Conservation (phyloP, 2,113 vertebrate genomes). For the Benitochromis conjunctus region DNA sequence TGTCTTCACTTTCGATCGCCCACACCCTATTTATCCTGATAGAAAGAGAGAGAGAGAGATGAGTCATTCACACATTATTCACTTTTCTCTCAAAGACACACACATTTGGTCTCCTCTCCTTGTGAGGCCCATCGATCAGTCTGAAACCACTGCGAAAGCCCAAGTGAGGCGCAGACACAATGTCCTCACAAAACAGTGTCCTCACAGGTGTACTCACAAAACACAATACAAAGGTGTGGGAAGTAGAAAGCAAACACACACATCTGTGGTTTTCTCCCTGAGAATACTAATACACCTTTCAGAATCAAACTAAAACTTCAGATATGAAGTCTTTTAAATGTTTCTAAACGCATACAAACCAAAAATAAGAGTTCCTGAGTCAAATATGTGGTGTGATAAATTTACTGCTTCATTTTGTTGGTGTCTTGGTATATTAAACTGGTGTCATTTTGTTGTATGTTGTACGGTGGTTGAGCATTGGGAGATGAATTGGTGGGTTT, state of each 20-base stretch:
- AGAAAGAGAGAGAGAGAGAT: background rate
- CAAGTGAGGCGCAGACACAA: background rate
- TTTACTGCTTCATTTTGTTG: background rate
- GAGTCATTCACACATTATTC: conserved; percentile 26
- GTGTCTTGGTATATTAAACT: background rate
- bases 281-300: background rate
- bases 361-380: background rate
- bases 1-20: background rate
- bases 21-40: conserved; percentile 18
- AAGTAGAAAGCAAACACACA: background rate
- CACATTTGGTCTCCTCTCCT: background rate
- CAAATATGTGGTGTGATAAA: background rate
- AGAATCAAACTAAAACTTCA: background rate
- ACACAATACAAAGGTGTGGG: background rate
- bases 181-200: background rate
- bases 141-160: background rate
- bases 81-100: background rate
- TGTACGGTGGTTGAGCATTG: background rate
- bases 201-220: background rate
- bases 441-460: background rate
- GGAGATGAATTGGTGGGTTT: background rate
- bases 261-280: background rate
- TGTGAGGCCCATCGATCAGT: background rate
- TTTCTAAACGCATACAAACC: background rate
- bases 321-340: background rate